Evolutionary conservation across 2,113 vertebrate genomes (phyloP).

Genomic region (Carlito syrichta): DNA sequence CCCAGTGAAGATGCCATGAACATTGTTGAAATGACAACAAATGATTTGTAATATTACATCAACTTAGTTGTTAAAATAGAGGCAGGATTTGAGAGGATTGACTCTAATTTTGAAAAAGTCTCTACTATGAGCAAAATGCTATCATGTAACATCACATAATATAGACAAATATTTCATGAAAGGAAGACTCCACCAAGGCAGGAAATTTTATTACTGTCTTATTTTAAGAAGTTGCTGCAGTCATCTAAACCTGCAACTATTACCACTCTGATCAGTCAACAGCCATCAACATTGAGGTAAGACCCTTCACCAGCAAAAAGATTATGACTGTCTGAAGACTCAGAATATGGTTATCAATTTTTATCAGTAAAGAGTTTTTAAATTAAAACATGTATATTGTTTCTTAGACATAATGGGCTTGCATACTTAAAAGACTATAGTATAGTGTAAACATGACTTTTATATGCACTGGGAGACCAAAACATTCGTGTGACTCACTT

Average conservation of each 20-base stretch:
- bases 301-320: background rate
- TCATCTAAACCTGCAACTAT: background rate
- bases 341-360: background rate
- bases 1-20: background rate
- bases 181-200: background rate
- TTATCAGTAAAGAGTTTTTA: background rate
- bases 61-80: background rate
- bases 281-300: background rate
- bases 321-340: background rate
- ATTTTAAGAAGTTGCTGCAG: background rate
- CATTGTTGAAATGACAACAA: background rate
- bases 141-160: background rate
- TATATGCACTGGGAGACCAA: background rate
- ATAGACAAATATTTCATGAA: background rate
- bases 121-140: background rate
- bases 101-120: background rate
- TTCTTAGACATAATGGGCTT: background rate
- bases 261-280: background rate
- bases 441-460: background rate
- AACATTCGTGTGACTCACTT: background rate
- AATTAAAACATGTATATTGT: background rate
- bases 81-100: background rate
- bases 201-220: background rate
- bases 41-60: background rate
- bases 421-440: background rate